Conservation (phyloP, 1,140 invertebrate species). For the Solen grandis region DNA sequence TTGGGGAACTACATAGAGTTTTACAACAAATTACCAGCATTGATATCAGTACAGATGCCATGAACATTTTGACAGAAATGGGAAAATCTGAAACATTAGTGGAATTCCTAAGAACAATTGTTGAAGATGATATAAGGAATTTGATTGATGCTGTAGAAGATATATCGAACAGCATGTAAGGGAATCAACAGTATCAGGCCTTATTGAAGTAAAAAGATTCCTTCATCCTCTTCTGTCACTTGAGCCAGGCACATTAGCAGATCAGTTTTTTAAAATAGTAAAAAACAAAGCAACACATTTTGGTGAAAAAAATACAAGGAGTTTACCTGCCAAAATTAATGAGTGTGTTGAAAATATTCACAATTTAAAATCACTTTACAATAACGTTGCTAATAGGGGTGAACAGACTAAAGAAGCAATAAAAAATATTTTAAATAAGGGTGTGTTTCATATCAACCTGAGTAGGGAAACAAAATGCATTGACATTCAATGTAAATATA, state of each 20-base stretch:
- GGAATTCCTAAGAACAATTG: constrained; percentile 35
- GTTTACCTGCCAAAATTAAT: constrained; percentile 59
- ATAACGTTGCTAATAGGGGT: constrained; percentile 66
- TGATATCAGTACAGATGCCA: too few species aligned
- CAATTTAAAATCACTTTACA: constrained; percentile 62
- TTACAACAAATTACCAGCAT: too few species aligned
- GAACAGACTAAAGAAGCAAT: constrained; percentile 66
- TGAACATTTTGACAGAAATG: constrained; percentile 38
- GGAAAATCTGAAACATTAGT: constrained; percentile 28
- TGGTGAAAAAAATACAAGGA: constrained; percentile 10
- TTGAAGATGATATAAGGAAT: constrained; percentile 48
- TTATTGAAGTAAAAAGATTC: constrained; percentile 65
- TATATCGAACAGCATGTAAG: constrained; percentile 58
- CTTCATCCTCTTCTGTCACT: constrained; percentile 54
- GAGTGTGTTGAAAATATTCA: constrained; percentile 61
- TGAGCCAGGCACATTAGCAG: not conserved
- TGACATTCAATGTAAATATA: constrained; percentile 42
- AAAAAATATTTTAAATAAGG: constrained; percentile 51
- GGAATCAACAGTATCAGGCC: constrained; percentile 64
- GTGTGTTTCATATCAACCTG: constrained; percentile 57
- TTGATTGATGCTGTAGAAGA: constrained; percentile 61
- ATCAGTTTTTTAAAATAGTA: constrained; percentile 29
- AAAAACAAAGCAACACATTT: constrained; percentile 19
- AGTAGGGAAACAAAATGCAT: not conserved
- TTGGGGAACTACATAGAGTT: too few species aligned